Conservation (phyloP, 1,140 invertebrate genomes). For the Manduca sexta region DNA sequence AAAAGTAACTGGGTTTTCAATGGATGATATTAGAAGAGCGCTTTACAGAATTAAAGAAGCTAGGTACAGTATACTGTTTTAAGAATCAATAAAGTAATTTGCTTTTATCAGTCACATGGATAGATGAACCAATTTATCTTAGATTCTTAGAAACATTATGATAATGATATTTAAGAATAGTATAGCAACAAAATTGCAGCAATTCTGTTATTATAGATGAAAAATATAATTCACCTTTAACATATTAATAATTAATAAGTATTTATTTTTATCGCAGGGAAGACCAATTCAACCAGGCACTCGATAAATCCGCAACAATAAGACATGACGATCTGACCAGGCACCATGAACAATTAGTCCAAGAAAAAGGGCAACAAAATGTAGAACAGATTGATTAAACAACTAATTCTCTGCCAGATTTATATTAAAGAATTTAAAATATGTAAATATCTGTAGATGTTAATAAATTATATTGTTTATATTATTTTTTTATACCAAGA, state of each 20-base stretch:
- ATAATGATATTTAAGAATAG: no score
- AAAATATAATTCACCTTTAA: no score
- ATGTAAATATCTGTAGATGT: not conserved
- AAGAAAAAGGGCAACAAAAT: conserved; percentile 31
- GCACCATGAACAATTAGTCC: conserved; percentile 39
- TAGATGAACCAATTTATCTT: no score
- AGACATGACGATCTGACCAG: conserved; percentile 44
- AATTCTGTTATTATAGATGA: no score
- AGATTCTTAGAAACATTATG: no score
- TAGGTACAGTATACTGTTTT: conserved; percentile 43
- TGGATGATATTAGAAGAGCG: conserved; percentile 47
- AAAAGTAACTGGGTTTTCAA: conserved; percentile 40
- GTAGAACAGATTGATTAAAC: conserved; percentile 20
- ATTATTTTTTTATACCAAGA: not conserved
- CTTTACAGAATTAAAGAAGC: conserved; percentile 40
- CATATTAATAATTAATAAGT: not conserved
- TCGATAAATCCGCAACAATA: conserved; percentile 38
- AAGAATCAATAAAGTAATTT: no score
- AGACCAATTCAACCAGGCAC: conserved; percentile 39
- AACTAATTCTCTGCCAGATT: not conserved
- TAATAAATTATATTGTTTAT: not conserved
- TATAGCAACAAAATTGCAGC: no score
- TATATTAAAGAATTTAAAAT: not conserved
- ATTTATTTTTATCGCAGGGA: conserved; percentile 23
- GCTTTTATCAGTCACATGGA: no score